Evolutionary conservation across 2,113 vertebrate genomes (phyloP), one percentile per base, ranked within the genome.

Genomic region (Marcusenius ussheri): DNA sequence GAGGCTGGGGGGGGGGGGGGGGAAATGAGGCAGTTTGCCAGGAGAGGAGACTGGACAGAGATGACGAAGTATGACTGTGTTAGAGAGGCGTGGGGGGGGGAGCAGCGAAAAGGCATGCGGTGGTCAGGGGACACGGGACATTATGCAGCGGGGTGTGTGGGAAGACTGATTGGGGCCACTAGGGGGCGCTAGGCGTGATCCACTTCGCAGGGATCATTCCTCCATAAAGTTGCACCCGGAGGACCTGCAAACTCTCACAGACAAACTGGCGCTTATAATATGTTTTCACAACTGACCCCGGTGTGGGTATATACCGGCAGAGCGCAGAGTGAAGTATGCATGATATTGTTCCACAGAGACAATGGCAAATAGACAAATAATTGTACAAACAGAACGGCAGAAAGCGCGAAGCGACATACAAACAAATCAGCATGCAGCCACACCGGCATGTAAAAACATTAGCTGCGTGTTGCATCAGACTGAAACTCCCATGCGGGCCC

Each of bases 351-450:
- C 49, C 50, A 56, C 47, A 87, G 27, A 50, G 83, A 50, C 83
- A 8, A 86, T 11, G 24, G 83, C 83, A 86, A 50, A 53, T 87
- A 87, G 85, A 87, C 85, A 87, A 87, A 87, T 87, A 35, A 35
- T 53, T 53, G 85, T 53, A 53, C 31, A 87, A 87, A 87, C 85
- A 86, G 24, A 80, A 50, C 83, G 45, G 47, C 24, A 24, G 47
- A 86, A 86, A 50, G 45, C 3, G 50, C 5, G 50, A 87, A 53
- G 13, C 50, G 50, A 50, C 15, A 19, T 53, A 35, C 49, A 87
- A 87, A 87, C 85, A 87, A 87, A 87, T 87, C 85, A 87, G 85
- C 50, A 87, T 56, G 85, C 9, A 87, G 50, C 85, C 50, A 19
- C 85, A 56, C 49, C 50, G 31, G 50, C 85, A 53, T 87, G 31